Conservation (phyloP, 2,113 vertebrate genomes). For the Microcebus tavaratra region DNA sequence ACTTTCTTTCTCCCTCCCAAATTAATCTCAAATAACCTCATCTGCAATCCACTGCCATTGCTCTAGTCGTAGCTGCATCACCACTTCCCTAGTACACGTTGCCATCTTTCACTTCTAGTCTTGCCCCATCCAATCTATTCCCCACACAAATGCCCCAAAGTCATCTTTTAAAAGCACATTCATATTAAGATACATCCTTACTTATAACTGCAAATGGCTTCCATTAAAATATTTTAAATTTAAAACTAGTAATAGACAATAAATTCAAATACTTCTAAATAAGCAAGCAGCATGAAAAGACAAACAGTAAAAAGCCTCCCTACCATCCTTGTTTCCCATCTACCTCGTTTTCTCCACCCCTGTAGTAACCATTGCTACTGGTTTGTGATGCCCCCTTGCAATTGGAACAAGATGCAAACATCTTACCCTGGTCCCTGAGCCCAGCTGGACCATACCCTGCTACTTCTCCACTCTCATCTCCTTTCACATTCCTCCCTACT, state of each 20-base stretch:
- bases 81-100: neutral
- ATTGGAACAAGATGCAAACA: neutral
- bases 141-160: neutral
- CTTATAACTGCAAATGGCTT: neutral
- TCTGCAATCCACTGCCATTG: neutral
- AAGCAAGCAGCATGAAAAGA: neutral
- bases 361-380: neutral
- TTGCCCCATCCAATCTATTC: neutral
- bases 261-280: neutral
- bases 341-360: too few species aligned
- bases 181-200: neutral
- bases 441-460: too few species aligned
- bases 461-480: neutral
- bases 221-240: neutral
- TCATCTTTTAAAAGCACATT: slow-evolving; percentile 8
- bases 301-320: neutral
- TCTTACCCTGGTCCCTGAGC: neutral
- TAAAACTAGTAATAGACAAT: neutral
- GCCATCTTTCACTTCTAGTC: neutral
- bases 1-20: neutral
- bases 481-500: neutral
- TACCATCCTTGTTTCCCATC: neutral
- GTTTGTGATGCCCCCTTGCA: neutral
- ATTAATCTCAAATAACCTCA: neutral
- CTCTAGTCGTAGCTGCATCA: neutral